These are phyloP conservation scores for Tenualosa thibaudeaui DNA, from an alignment of 2,797 vertebrate species.

Conservation along the genomic window DNA sequence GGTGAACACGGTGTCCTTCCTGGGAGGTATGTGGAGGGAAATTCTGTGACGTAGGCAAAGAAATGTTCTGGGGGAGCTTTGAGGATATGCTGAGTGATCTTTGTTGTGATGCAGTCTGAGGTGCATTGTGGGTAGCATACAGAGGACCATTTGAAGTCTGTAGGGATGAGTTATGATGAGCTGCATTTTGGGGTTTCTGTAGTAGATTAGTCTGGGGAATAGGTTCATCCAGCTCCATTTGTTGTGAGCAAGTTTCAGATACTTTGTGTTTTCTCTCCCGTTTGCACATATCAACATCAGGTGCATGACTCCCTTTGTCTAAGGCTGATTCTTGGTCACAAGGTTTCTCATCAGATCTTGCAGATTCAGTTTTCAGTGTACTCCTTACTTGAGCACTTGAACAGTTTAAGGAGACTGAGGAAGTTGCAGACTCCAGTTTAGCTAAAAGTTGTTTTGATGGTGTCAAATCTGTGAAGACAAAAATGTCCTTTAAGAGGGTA, in stretches of 20 bases:
- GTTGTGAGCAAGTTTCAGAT: slow-evolving; percentile 20
- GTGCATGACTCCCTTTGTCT: background rate
- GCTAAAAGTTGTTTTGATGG: background rate
- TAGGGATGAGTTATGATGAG: slow-evolving; percentile 24
- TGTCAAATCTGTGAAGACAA: background rate
- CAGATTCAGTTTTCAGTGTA: background rate
- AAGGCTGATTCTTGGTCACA: background rate
- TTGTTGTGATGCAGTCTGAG: background rate
- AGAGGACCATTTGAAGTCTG: slow-evolving; percentile 22
- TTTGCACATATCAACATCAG: background rate
- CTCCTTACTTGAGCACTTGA: background rate
- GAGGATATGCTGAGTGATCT: background rate
- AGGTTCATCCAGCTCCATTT: slow-evolving; percentile 24
- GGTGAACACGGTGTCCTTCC: background rate
- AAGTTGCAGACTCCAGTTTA: background rate
- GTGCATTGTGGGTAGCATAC: slow-evolving; percentile 24
- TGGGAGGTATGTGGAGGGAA: background rate
- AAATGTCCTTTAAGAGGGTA: background rate
- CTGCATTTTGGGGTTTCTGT: slow-evolving; percentile 29
- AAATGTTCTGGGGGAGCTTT: slow-evolving; percentile 30
- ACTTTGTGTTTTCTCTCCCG: background rate
- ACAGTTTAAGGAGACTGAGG: background rate
- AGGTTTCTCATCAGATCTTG: background rate
- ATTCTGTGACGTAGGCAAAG: slow-evolving; percentile 32
- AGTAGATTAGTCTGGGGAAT: slow-evolving; percentile 22